Conservation (phyloP, 2,113 vertebrate species). For the Perca fluviatilis region DNA sequence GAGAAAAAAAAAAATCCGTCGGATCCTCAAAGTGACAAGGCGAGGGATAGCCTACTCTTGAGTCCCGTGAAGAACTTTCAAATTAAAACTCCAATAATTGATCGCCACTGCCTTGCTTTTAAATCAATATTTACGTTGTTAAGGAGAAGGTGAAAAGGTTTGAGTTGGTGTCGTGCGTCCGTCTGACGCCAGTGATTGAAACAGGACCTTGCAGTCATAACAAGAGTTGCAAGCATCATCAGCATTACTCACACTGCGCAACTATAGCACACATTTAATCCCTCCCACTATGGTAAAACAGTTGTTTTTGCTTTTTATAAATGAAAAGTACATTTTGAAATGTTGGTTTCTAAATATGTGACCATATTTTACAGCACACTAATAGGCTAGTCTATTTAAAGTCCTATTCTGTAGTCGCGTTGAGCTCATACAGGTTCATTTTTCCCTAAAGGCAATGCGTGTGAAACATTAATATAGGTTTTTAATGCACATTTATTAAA, state of each 20-base stretch:
- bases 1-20: constrained; percentile 53
- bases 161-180: constrained; percentile 72
- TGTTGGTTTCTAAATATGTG: neutral
- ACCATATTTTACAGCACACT: neutral
- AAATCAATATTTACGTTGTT: constrained; percentile 55
- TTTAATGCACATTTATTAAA: neutral
- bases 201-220: constrained; percentile 81
- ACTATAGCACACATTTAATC: constrained; percentile 42
- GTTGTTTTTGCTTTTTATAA: constrained; percentile 13
- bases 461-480: neutral
- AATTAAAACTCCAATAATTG: constrained; percentile 38
- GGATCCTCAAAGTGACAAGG: constrained; percentile 70
- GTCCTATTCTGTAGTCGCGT: neutral
- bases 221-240: constrained; percentile 80
- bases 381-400: neutral
- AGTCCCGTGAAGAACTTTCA: constrained; percentile 48
- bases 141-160: constrained; percentile 62
- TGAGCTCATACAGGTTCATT: neutral
- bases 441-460: neutral
- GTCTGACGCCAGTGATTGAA: constrained; percentile 88
- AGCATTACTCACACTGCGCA: constrained; percentile 59
- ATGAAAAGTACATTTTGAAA: neutral
- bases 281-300: constrained; percentile 61
- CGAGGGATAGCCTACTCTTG: constrained; percentile 18
- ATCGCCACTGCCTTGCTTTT: constrained; percentile 4